Evolutionary conservation across 2,888 invertebrate genomes (phyloP).

Genomic region (Diogma glabrata): DNA sequence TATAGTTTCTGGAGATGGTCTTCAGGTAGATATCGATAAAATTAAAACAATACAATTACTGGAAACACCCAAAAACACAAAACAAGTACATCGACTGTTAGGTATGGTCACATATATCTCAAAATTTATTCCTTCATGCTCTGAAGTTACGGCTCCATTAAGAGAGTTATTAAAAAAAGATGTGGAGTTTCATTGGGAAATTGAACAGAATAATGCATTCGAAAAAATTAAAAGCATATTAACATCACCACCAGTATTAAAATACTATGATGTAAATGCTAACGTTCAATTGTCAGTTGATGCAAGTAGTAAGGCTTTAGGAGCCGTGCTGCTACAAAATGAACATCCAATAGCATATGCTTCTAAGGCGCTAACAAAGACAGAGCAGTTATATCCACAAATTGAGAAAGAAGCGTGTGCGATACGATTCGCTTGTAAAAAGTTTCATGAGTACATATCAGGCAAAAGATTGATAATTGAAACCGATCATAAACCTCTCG

Average conservation of each 20-base stretch:
- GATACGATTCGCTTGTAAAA: no score
- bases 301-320: background rate
- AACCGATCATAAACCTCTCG: no score
- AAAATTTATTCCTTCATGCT: background rate
- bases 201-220: background rate
- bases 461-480: no score
- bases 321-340: background rate
- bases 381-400: background rate
- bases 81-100: conserved; percentile 14
- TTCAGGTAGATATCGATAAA: conserved; percentile 14
- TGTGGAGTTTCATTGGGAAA: background rate
- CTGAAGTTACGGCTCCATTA: background rate
- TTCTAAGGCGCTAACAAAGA: background rate
- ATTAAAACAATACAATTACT: conserved; percentile 13
- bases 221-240: background rate
- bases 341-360: background rate
- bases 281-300: background rate
- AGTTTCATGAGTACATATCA: no score
- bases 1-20: conserved; percentile 15
- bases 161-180: background rate
- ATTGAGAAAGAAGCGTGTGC: background rate
- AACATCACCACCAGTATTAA: background rate
- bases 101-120: conserved; percentile 15
- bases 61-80: conserved; percentile 12
- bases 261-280: background rate